A percentile compares a stretch with the other conserved stretches of the same genome.
phyloP scores from a whole-genome alignment of 2,888 invertebrate genomes.

The Mechanitis mazaeus region DNA sequence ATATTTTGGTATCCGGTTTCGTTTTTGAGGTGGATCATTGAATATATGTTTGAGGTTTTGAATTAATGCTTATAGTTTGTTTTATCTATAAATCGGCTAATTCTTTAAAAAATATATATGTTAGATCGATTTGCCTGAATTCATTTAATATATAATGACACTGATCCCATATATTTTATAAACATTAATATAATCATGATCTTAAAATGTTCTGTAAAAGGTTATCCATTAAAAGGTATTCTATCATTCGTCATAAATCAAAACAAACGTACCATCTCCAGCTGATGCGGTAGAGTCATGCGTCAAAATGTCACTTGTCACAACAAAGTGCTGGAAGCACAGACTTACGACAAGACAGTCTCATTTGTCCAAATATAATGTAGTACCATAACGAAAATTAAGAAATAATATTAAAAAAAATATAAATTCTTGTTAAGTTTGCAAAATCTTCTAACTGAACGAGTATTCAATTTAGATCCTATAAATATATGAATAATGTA shows the following conservation, averaged over 20 bases:
- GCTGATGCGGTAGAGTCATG: slow-evolving; percentile 23
- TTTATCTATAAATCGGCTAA: too few species aligned
- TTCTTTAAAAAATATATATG: too few species aligned
- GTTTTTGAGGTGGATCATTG: slow-evolving; percentile 41
- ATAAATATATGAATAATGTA: too few species aligned
- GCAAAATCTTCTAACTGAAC: too few species aligned
- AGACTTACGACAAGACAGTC: slow-evolving; percentile 13
- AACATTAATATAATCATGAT: slow-evolving; percentile 9
- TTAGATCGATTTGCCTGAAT: too few species aligned
- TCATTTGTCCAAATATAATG: neutral
- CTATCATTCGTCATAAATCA: slow-evolving; percentile 26
- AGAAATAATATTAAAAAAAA: too few species aligned
- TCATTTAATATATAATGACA: too few species aligned
- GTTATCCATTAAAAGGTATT: slow-evolving; percentile 23
- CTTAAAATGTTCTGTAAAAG: slow-evolving; percentile 17
- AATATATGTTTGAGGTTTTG: slow-evolving; percentile 4
- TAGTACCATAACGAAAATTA: neutral
- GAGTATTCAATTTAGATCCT: too few species aligned
- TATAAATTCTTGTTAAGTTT: too few species aligned
- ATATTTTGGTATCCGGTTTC: slow-evolving; percentile 41
- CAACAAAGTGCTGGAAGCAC: slow-evolving; percentile 18
- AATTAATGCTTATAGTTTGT: neutral
- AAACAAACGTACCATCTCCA: slow-evolving; percentile 17
- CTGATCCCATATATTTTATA: too few species aligned
- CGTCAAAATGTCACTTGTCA: slow-evolving; percentile 29